Evolutionary conservation across 1,140 invertebrate species (phyloP), one percentile per base, ranked within the genome.

Genomic region (Heliconius nattereri): DNA sequence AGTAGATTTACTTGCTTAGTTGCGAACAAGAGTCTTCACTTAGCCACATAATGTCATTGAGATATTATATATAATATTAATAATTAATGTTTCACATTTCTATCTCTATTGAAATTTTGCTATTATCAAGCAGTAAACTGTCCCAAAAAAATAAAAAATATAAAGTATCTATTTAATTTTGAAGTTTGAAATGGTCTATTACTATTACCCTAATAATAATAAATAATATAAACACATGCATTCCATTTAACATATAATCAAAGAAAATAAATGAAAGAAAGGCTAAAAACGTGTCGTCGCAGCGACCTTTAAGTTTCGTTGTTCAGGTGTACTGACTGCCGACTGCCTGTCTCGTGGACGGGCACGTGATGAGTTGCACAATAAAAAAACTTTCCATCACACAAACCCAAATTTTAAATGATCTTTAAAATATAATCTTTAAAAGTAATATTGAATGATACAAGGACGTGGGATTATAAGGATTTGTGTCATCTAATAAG

Each of bases 351-450:
- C 60, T 66, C 60, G 60, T 29, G 60, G 60, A 26, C 13, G 60
- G 60, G 29, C 60, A 66, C 60, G 60, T 66, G 60, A 66, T n/a
- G 23, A 29, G 60, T 66, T 66, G 60, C 26, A 66, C 60, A 66
- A 66, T 66, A 29, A 26, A 45, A 45, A 66, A 66, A 66, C 60
- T 66, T 66, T 66, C 26, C 60, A 29, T 66, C 32, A 32, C 29
- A 32, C 60, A 66, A 7, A 11, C 26, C 60, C 11, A 26, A 66
- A 66, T 29, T 66, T 29, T 23, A 29, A 26, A 29, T 13, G 1
- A 66, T 29, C 60, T n/a, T n/a, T n/a, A n/a, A n/a, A n/a, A n/a
- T n/a, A n/a, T n/a, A 5, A 29, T 26, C 2, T 57, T 57, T 57
- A 0, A 57, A 57, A 57, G n/a, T 23, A 0, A 23, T 9, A 23